Evolutionary conservation across 2,888 invertebrate species (phyloP).

Genomic region (Limnephilus rhombicus): DNA sequence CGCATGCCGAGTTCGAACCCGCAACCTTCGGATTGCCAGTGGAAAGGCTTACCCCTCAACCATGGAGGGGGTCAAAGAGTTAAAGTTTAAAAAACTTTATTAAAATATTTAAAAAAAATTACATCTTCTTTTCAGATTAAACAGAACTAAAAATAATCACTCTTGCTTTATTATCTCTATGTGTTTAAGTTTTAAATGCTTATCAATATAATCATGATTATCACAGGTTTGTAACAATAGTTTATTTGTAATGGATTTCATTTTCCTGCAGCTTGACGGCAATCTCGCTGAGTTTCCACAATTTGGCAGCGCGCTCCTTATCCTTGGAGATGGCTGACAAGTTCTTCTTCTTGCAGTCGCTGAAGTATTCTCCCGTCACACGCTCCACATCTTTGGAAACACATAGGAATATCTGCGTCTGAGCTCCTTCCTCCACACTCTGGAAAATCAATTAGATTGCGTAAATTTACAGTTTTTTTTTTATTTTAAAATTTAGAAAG

Average conservation of each 20-base stretch:
- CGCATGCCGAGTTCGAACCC: too few species aligned
- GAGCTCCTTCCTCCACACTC: constrained; percentile 79
- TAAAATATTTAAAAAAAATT: background rate
- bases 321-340: constrained; percentile 46
- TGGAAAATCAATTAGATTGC: constrained; percentile 67
- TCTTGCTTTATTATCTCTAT: too few species aligned
- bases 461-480: background rate
- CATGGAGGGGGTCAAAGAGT: background rate
- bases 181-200: too few species aligned
- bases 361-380: constrained; percentile 80
- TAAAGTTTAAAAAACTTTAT: background rate
- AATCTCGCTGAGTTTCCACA: constrained; percentile 83
- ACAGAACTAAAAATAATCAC: too few species aligned
- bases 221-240: background rate
- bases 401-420: constrained; percentile 79
- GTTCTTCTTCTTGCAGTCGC: constrained; percentile 68
- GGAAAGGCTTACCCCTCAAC: too few species aligned
- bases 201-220: background rate
- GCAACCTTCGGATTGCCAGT: too few species aligned
- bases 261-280: constrained; percentile 70
- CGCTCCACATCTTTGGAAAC: constrained; percentile 79
- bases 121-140: background rate
- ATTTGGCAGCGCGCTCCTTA: constrained; percentile 74
- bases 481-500: background rate
- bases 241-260: constrained; percentile 58